A percentile compares a stretch with the other conserved stretches of the same genome.
Evolutionary conservation across 1,140 invertebrate genomes (phyloP).

Genomic region (Drosophila fuyamai): DNA sequence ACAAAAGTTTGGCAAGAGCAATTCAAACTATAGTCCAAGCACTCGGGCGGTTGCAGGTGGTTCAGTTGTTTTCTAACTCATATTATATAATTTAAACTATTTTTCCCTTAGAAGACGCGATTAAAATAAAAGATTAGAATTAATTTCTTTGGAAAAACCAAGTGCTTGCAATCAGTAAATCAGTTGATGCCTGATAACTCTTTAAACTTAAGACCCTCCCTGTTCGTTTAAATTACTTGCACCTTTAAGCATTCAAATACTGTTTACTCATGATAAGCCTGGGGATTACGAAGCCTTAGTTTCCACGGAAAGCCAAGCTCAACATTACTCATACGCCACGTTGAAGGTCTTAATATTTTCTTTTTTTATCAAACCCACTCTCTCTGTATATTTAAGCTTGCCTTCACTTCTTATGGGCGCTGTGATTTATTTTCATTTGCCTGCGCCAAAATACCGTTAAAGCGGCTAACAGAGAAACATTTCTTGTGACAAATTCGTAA

Average conservation of each 20-base stretch:
- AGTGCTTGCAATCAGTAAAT: not conserved
- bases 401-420: slow-evolving; percentile 8
- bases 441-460: slow-evolving; percentile 67
- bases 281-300: slow-evolving; percentile 5
- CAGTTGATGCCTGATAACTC: too few relatives aligned
- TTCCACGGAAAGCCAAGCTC: slow-evolving; percentile 1
- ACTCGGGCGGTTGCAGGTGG: slow-evolving; percentile 8
- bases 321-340: slow-evolving; percentile 41
- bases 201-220: not conserved
- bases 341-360: slow-evolving; percentile 25
- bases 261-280: slow-evolving; percentile 18
- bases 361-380: slow-evolving; percentile 6
- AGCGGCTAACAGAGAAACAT: slow-evolving; percentile 61
- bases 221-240: slow-evolving; percentile 1
- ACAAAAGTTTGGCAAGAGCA: slow-evolving; percentile 31
- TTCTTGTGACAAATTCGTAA: slow-evolving; percentile 66
- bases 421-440: slow-evolving; percentile 73
- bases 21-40: slow-evolving; percentile 19
- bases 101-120: not conserved
- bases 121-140: not conserved
- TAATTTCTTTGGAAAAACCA: not conserved
- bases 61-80: slow-evolving; percentile 1
- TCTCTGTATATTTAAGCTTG: slow-evolving; percentile 6
- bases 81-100: not conserved
- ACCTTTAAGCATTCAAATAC: slow-evolving; percentile 6